Conservation (phyloP, 2,888 invertebrate genomes). For the Crossocerus cetratus region DNA sequence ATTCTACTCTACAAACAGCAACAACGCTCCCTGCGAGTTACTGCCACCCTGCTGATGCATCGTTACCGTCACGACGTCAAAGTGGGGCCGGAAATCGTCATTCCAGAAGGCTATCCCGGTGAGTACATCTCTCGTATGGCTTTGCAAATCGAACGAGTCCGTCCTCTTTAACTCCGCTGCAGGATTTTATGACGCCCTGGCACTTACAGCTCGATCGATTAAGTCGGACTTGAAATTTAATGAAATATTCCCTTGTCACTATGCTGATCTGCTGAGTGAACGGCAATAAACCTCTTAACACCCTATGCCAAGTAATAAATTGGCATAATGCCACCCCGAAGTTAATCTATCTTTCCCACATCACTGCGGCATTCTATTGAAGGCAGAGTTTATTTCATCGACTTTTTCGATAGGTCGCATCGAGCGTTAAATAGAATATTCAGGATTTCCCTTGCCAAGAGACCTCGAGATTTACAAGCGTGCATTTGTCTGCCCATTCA, state of each 20-base stretch:
- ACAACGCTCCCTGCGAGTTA: conserved; percentile 72
- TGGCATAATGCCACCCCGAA: too few relatives aligned
- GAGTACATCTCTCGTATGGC: conserved; percentile 49
- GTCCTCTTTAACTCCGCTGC: too few relatives aligned
- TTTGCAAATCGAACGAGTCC: too few relatives aligned
- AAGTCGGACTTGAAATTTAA: too few relatives aligned
- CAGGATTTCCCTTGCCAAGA: not conserved
- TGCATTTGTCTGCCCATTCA: conserved; percentile 44
- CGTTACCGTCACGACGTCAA: conserved; percentile 77
- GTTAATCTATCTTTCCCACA: too few relatives aligned
- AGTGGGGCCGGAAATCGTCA: conserved; percentile 78
- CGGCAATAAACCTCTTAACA: too few relatives aligned
- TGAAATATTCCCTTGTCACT: too few relatives aligned
- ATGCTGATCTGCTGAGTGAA: too few relatives aligned
- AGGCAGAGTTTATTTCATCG: not conserved
- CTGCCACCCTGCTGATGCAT: conserved; percentile 77
- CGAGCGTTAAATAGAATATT: not conserved
- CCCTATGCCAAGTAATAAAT: too few relatives aligned
- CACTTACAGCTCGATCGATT: too few relatives aligned
- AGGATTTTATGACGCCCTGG: too few relatives aligned
- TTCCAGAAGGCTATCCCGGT: conserved; percentile 79
- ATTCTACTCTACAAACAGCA: conserved; percentile 75
- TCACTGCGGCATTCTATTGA: too few relatives aligned
- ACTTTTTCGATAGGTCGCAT: not conserved
- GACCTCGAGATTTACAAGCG: conserved; percentile 4